Evolutionary conservation across 2,113 vertebrate species (phyloP), one percentile per base, ranked within the genome.

Genomic region (Erythrocercus mccallii): DNA sequence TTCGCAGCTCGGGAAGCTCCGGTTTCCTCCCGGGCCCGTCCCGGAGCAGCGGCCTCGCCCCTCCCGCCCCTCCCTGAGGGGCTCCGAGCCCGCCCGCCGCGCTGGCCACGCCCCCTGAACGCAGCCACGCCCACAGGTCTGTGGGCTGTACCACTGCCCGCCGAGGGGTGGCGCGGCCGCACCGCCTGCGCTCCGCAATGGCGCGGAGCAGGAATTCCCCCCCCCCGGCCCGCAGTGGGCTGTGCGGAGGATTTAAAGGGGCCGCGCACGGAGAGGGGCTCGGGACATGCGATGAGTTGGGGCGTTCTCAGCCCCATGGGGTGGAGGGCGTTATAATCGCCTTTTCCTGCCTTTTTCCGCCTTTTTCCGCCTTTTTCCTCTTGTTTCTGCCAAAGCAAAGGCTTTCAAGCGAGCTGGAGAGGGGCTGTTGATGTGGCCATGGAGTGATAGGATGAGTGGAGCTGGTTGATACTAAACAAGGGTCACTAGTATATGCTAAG

Each of bases 181-280:
- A 0, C 13, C 35, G 4, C 22, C 35, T 1, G 51, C 3, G 9
- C 15, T 2, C 2, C 2, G 5, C 23, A 11, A 3, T 4, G 20
- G 3, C 10, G 31, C 3, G 10, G 20, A 4, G 31, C 3, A 3
- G 3, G 8, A 42, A 71, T 35, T 9, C 20, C 5, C 18, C 57
- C 73, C 50, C 51, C 7, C 28, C 0, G 0, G 1, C 3, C 8
- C 12, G 2, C 18, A 0, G 3, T 73, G 87, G 70, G 62, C 7
- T 35, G 56, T 2, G 30, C 85, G 80, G 5, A 3, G 1, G 13
- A 3, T 37, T 94, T 76, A 91, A 88, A 88, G 90, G 51, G 80
- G 50, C 92, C 51, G 27, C 37, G 6, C 8, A 3, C 3, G 2
- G 4, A 5, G 22, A 5, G 15, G 4, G 40, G 33, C 1, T 3